Percentiles rank a stretch among this genome's conserved stretches.
These are phyloP conservation scores for Drosophila mayaguana DNA, from an alignment of 2,888 invertebrate species.

Conservation along the genomic window DNA sequence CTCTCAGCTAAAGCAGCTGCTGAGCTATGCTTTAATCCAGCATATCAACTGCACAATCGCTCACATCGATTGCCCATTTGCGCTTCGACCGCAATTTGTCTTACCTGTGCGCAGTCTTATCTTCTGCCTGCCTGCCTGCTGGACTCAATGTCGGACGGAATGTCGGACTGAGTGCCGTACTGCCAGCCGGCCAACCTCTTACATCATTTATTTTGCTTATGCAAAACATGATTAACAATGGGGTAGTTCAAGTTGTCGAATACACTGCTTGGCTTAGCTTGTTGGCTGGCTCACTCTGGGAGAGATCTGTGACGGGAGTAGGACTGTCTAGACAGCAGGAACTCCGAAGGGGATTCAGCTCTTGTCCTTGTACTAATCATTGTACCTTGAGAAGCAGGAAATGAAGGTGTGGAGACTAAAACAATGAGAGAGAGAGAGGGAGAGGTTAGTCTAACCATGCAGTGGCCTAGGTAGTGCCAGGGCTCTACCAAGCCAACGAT, in stretches of 20 bases:
- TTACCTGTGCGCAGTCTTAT: constrained; percentile 43
- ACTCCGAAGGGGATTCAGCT: not conserved
- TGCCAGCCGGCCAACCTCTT: constrained; percentile 24
- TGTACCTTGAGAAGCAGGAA: not conserved
- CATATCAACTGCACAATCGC: constrained; percentile 15
- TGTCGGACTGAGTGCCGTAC: constrained; percentile 15
- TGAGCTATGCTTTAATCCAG: not conserved
- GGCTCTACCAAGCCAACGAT: not conserved
- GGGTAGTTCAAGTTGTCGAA: not conserved
- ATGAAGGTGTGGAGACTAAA: not conserved
- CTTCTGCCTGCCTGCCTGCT: constrained; percentile 3
- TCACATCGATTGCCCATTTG: constrained; percentile 32
- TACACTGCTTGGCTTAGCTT: not conserved
- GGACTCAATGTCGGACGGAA: not conserved
- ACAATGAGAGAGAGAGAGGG: not conserved
- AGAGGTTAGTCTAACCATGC: too few relatives aligned
- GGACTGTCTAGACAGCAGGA: too few relatives aligned
- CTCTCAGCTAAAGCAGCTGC: not conserved
- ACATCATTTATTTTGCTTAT: constrained; percentile 68
- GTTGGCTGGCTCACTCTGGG: not conserved
- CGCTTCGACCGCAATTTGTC: constrained; percentile 40
- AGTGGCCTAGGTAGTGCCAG: not conserved
- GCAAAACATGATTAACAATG: constrained; percentile 28
- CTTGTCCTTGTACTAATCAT: not conserved
- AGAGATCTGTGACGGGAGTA: not conserved